Evolutionary conservation across 2,113 vertebrate species (phyloP).

Genomic region (Oncorhynchus kisutch): DNA sequence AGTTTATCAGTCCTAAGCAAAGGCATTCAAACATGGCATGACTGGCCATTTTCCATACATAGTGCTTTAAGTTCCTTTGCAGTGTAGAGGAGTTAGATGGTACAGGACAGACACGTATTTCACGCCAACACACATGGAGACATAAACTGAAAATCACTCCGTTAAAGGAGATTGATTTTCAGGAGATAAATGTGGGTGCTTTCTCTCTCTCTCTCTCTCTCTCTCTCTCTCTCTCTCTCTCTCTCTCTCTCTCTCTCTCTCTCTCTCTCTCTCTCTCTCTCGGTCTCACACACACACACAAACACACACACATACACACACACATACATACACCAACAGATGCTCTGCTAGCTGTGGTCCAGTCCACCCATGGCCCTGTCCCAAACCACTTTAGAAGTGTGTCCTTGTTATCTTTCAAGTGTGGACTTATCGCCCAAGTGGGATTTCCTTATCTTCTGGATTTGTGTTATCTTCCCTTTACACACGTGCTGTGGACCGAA

Average conservation of each 20-base stretch:
- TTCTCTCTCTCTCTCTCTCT: too few species aligned
- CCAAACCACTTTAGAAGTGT: neutral
- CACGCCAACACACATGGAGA: neutral
- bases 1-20: slow-evolving; percentile 39
- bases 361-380: neutral
- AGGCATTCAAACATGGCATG: slow-evolving; percentile 50
- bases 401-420: slow-evolving; percentile 15
- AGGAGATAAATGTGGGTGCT: neutral
- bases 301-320: neutral
- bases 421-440: slow-evolving; percentile 4
- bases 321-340: neutral
- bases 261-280: too few species aligned
- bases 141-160: neutral
- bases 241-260: too few species aligned
- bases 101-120: neutral
- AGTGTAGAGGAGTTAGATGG: slow-evolving; percentile 6
- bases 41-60: slow-evolving; percentile 11
- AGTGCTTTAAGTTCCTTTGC: slow-evolving; percentile 28
- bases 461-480: neutral
- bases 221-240: too few species aligned
- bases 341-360: too few species aligned
- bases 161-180: neutral
- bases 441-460: neutral
- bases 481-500: neutral
- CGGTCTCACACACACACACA: too few species aligned